phyloP scores from a whole-genome alignment of 2,888 invertebrate species.

The Ethmia dodecea region DNA sequence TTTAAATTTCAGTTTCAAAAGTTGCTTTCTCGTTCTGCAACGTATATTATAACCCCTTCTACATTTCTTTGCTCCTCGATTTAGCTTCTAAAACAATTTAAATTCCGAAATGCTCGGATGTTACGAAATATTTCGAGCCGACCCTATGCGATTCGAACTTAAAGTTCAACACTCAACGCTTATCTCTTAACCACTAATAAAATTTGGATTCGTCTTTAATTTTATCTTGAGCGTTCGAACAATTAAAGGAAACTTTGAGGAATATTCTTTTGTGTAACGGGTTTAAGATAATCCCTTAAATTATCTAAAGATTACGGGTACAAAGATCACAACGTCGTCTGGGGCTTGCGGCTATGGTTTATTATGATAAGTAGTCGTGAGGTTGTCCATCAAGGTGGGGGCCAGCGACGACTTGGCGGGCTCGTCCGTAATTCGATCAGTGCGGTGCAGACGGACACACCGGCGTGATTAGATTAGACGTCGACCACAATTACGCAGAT shows the following conservation, averaged over 20 bases:
- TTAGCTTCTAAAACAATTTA: background rate
- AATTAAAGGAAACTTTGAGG: constrained; percentile 58
- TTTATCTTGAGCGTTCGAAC: constrained; percentile 68
- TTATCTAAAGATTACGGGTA: background rate
- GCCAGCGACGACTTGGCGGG: constrained; percentile 9
- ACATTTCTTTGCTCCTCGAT: background rate
- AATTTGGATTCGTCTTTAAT: constrained; percentile 72
- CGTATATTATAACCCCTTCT: too few species aligned
- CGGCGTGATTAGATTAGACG: constrained; percentile 69
- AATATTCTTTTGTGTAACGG: constrained; percentile 49
- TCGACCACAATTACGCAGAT: constrained; percentile 73
- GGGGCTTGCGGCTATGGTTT: too few species aligned
- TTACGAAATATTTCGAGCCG: constrained; percentile 39
- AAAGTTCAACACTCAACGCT: constrained; percentile 68
- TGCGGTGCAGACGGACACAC: constrained; percentile 62
- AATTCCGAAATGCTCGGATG: constrained; percentile 23
- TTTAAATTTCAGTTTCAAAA: too few species aligned
- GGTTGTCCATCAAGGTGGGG: constrained; percentile 1
- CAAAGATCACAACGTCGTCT: too few species aligned
- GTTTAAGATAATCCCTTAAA: constrained; percentile 29
- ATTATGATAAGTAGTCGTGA: too few species aligned
- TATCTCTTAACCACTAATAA: constrained; percentile 69
- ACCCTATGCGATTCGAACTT: constrained; percentile 43
- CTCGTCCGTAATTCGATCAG: constrained; percentile 56
- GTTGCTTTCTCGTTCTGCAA: too few species aligned